phyloP scores from a whole-genome alignment of 2,113 vertebrate genomes.

The Isurus oxyrinchus region DNA sequence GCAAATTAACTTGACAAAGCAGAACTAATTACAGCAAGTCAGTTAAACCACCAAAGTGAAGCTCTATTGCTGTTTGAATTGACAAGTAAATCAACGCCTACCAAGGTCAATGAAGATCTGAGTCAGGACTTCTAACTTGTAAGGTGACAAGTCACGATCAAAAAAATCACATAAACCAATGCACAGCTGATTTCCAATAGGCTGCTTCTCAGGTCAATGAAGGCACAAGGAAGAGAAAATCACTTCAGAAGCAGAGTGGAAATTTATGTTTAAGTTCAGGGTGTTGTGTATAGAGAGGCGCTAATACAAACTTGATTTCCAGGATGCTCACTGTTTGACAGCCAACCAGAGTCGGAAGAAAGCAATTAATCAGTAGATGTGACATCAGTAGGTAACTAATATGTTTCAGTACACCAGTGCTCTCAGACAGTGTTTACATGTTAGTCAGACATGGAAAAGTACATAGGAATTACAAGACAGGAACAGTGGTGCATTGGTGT shows the following conservation, averaged over 20 bases:
- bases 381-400: background rate
- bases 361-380: background rate
- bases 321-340: background rate
- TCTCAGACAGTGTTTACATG: slow-evolving; percentile 12
- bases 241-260: background rate
- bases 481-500: background rate
- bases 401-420: background rate
- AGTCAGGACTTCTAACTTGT: background rate
- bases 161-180: background rate
- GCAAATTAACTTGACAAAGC: background rate
- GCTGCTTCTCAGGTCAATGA: background rate
- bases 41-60: background rate
- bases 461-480: background rate
- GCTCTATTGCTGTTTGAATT: background rate
- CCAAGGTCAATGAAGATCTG: background rate
- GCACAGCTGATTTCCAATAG: background rate
- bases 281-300: background rate
- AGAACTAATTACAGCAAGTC: background rate
- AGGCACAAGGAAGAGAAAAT: background rate
- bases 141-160: background rate
- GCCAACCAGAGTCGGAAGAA: background rate
- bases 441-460: background rate
- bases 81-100: background rate
- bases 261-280: background rate
- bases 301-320: background rate